Evolutionary conservation across 2,797 vertebrate species (phyloP), one percentile per base, ranked within the genome.

Genomic region (Etheostoma nigrum): DNA sequence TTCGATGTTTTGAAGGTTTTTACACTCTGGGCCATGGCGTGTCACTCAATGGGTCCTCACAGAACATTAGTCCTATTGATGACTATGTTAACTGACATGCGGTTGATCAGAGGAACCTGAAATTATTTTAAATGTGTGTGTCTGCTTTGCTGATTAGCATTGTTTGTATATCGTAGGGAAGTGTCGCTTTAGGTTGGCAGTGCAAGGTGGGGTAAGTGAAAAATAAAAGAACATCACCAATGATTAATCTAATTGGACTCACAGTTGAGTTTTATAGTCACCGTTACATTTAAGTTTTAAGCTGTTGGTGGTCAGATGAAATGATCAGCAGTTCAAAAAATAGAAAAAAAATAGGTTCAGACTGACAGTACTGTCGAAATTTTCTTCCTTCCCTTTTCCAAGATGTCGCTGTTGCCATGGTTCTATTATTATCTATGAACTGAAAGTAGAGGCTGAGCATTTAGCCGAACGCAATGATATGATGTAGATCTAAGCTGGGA

Each of bases 321-420:
- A 74, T 83, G 76, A 85, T 85, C 65, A 86, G 64, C 72, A 60
- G 62, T 51, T 75, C 82, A 47, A 5, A 30, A 5, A 74, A 84
- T 73, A 77, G 74, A 76, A 65, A 60, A 82, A 13, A 70, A 74
- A 18, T 15, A 53, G 72, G 51, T 66, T 88, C 72, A 87, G 82
- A 91, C 73, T 78, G 88, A 86, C 88, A 86, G 76, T 75, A 74
- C 82, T 79, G 75, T 88, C 81, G 65, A 77, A 79, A 83, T 89
- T 76, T 81, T 87, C 74, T 61, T 80, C 62, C 74, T 84, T 86
- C 72, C 62, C 80, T 89, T 77, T 85, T 67, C 74, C 77, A 79
- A 76, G 75, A 81, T 91, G 81, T 86, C 89, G 91, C 86, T 82
- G 91, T 93, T 94, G 89, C 92, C 89, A 94, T 93, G 91, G 93